Evolutionary conservation across 2,113 vertebrate species (phyloP), one percentile per base, ranked within the genome.

Genomic region (Murina feae): DNA sequence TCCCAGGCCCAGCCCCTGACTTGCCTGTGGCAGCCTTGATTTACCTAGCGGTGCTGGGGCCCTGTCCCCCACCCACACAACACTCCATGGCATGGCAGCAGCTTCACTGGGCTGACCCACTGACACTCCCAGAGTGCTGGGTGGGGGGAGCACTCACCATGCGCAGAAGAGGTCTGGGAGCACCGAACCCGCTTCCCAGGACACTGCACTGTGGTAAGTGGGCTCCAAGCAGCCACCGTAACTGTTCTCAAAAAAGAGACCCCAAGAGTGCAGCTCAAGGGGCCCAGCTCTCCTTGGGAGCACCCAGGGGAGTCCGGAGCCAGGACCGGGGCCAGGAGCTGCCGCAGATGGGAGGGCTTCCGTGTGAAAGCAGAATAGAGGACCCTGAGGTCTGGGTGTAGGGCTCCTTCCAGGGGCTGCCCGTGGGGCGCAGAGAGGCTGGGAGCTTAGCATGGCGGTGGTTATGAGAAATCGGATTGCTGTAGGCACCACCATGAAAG

Each of bases 131-230:
- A 2, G 42, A 28, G 58, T 16, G 13, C 23, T 65, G 1, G 12
- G 0, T 23, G 55, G 55, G 13, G 14, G 39, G 32, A 4, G 12
- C 0, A 0, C 3, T 28, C 39, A 3, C 75, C 28, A 14, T 12
- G 47, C 21, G 5, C 42, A 30, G 51, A n/a, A n/a, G 28, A n/a
- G 25, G 28, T 5, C 69, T n/a, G 3, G 71, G 66, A 21, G 30
- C 55, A 17, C n/a, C 49, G 30, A 49, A 28, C 9, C 12, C 30
- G 32, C 35, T 55, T 17, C 47, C 74, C 14, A 12, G 44, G 49
- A 30, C 5, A 53, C 17, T 49, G 39, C 5, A 0, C 63, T 11
- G 32, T 6, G 21, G 55, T 4, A 18, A 71, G 69, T 23, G 39
- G 63, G 49, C 55, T 39, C 30, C 1, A 6, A 21, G 44, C 23